Percentiles rank a stretch among this genome's conserved stretches.
Evolutionary conservation across 1,140 invertebrate species (phyloP).

Genomic region (Amyelois transitella): DNA sequence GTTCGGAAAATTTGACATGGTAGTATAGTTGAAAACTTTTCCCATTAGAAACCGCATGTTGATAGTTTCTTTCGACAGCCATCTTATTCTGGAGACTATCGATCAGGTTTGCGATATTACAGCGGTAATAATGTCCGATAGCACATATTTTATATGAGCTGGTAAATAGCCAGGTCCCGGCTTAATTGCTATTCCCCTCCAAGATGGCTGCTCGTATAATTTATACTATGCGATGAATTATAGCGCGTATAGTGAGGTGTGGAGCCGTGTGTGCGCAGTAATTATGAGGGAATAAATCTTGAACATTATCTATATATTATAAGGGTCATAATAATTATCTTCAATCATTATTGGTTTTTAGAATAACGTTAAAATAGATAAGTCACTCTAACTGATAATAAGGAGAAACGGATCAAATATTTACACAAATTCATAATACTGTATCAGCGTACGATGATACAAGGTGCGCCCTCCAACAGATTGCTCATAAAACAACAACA

Average conservation of each 20-base stretch:
- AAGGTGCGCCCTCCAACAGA: background rate
- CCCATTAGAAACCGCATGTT: background rate
- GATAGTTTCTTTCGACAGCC: background rate
- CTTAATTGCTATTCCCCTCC: slow-evolving; percentile 47
- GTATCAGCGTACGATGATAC: too few species aligned
- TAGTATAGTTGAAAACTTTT: too few species aligned
- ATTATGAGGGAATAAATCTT: slow-evolving; percentile 3
- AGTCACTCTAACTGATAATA: too few species aligned
- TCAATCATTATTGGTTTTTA: too few species aligned
- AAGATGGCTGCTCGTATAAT: slow-evolving; percentile 42
- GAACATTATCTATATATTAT: too few species aligned
- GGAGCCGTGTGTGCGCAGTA: slow-evolving; percentile 17
- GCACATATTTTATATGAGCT: slow-evolving; percentile 29
- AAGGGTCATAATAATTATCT: too few species aligned
- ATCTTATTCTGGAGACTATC: slow-evolving; percentile 8
- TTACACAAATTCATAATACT: too few species aligned
- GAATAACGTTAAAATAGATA: too few species aligned
- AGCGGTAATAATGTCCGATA: slow-evolving; percentile 23
- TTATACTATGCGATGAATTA: slow-evolving; percentile 40
- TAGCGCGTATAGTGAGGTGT: slow-evolving; percentile 23
- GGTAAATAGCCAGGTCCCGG: slow-evolving; percentile 35
- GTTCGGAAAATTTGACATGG: too few species aligned
- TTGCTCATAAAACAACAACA: background rate
- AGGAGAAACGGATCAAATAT: too few species aligned
- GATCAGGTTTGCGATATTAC: slow-evolving; percentile 25